phyloP scores from a whole-genome alignment of 2,113 vertebrate genomes.

The Clarias macrocephalus region DNA sequence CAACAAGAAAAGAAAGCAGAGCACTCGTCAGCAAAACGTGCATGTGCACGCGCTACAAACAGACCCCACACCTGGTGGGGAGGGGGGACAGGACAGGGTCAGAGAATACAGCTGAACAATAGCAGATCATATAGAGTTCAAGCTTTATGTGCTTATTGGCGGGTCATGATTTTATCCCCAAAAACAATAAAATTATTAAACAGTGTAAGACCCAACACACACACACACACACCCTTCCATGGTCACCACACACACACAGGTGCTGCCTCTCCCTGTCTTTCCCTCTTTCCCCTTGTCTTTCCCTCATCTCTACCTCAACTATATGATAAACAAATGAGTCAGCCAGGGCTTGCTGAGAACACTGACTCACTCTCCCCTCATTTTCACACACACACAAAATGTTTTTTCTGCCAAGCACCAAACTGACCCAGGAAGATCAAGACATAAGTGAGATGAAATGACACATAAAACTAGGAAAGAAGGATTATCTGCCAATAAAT shows the following conservation, averaged over 20 bases:
- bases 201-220: constrained; percentile 36
- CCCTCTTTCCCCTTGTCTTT: constrained; percentile 2
- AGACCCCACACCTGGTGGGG: constrained; percentile 1
- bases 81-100: not conserved
- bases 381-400: constrained; percentile 34
- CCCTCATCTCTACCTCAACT: constrained; percentile 43
- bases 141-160: constrained; percentile 58
- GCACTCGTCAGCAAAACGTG: constrained; percentile 38
- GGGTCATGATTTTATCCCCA: constrained; percentile 56
- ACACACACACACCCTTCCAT: constrained; percentile 37
- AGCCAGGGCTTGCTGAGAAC: constrained; percentile 52
- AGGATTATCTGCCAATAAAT: not conserved
- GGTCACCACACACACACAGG: constrained; percentile 51
- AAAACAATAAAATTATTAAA: constrained; percentile 5
- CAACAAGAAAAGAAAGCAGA: constrained; percentile 37
- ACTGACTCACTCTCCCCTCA: constrained; percentile 56
- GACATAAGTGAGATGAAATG: constrained; percentile 19
- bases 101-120: not conserved
- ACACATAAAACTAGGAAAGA: constrained; percentile 13
- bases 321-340: constrained; percentile 60
- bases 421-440: constrained; percentile 16
- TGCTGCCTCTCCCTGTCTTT: constrained; percentile 34
- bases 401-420: not conserved
- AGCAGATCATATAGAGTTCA: constrained; percentile 19
- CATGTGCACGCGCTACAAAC: constrained; percentile 27